phyloP scores from a whole-genome alignment of 2,113 vertebrate species.

The Tragelaphus strepsiceros region DNA sequence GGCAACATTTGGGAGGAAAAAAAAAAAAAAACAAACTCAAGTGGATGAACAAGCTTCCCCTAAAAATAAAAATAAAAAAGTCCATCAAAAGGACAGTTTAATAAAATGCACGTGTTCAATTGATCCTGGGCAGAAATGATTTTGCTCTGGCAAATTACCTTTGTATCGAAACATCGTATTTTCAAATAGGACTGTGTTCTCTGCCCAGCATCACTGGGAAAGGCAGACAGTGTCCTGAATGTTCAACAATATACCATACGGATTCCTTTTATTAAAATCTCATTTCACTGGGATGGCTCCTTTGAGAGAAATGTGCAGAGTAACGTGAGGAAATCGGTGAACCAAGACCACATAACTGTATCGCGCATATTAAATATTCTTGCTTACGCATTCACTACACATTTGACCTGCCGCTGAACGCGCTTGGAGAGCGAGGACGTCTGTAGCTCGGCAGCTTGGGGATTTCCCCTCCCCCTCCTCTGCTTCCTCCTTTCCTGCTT shows the following conservation, averaged over 20 bases:
- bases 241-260: background rate
- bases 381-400: constrained; percentile 14
- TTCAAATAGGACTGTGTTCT: constrained; percentile 54
- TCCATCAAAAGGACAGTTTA: background rate
- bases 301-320: constrained; percentile 58
- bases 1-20: constrained; percentile 56
- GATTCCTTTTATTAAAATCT: constrained; percentile 72
- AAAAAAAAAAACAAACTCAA: background rate
- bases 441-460: constrained; percentile 33
- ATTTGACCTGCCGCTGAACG: background rate
- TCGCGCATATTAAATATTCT: constrained; percentile 43
- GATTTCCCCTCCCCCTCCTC: rapidly evolving
- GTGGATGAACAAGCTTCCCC: constrained; percentile 22
- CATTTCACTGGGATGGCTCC: constrained; percentile 67
- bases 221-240: constrained; percentile 27
- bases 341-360: background rate
- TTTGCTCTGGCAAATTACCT: constrained; percentile 55
- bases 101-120: constrained; percentile 39
- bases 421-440: background rate
- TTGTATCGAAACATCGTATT: constrained; percentile 58
- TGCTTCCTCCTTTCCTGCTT: background rate
- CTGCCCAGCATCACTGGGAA: constrained; percentile 20
- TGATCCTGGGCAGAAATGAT: constrained; percentile 13
- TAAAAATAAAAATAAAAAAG: background rate
- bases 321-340: background rate